A percentile compares a stretch with the other conserved stretches of the same genome.
Conservation (phyloP, 1,140 invertebrate species). For the Lepidurus couesii region DNA sequence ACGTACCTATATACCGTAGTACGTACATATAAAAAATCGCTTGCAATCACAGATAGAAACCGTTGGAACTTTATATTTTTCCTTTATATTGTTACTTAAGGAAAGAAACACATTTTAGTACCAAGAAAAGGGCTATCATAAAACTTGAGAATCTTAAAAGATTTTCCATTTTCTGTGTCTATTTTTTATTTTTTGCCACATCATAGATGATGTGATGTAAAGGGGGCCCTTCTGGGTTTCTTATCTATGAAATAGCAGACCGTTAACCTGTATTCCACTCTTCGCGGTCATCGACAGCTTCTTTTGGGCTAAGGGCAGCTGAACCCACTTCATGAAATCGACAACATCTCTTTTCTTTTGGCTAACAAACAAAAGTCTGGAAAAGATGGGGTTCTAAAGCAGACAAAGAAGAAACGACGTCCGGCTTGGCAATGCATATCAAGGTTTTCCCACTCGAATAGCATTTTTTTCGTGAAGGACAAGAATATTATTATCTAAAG, state of each 20-base stretch:
- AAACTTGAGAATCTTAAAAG: too few species aligned
- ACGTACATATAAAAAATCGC: too few species aligned
- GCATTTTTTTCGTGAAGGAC: not conserved
- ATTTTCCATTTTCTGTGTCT: too few species aligned
- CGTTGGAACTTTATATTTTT: too few species aligned
- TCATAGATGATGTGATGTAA: too few species aligned
- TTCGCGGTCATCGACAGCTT: not conserved
- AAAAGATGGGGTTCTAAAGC: not conserved
- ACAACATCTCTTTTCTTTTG: too few species aligned
- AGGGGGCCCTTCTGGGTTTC: not conserved
- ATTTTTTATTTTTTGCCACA: too few species aligned
- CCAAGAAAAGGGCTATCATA: too few species aligned
- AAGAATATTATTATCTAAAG: not conserved
- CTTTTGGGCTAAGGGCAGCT: not conserved
- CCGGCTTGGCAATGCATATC: not conserved
- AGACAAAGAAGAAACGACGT: not conserved
- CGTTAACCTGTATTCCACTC: not conserved
- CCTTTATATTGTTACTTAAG: too few species aligned
- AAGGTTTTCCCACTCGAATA: not conserved
- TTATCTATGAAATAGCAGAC: not conserved
- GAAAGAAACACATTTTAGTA: too few species aligned
- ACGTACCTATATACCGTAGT: too few species aligned
- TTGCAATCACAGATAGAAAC: too few species aligned
- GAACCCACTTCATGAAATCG: not conserved
- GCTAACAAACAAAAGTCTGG: not conserved